phyloP scores from a whole-genome alignment of 2,888 invertebrate species.

The Pherbina coryleti region DNA sequence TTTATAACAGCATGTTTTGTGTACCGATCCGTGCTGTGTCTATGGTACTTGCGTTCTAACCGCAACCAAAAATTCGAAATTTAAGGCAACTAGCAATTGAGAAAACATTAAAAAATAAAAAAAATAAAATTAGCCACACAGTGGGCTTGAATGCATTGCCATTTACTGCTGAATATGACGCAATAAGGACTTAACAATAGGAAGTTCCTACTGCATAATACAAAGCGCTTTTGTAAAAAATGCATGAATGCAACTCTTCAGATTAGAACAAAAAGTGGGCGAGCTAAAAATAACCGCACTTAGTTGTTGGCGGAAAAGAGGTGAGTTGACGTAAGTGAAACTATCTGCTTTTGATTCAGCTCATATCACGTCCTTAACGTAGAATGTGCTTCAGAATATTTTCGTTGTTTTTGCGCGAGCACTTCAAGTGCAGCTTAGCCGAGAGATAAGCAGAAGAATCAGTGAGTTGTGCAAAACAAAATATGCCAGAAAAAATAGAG shows the following conservation, averaged over 20 bases:
- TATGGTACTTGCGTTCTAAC: too few relatives aligned
- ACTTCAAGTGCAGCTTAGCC: not conserved
- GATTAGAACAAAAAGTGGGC: not conserved
- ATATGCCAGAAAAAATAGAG: too few relatives aligned
- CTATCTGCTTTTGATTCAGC: constrained; percentile 4
- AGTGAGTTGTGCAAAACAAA: not conserved
- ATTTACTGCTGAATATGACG: not conserved
- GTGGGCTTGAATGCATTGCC: not conserved
- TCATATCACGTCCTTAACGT: not conserved
- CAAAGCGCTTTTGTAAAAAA: not conserved
- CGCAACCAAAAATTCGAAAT: not conserved
- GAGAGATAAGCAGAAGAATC: not conserved
- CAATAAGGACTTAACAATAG: not conserved
- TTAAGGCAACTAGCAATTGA: not conserved
- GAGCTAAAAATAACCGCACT: not conserved
- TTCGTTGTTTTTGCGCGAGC: not conserved
- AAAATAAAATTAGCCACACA: not conserved
- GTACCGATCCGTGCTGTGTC: too few relatives aligned
- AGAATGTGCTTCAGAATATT: not conserved
- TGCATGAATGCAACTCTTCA: not conserved
- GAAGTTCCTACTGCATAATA: too few relatives aligned
- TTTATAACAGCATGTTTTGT: too few relatives aligned
- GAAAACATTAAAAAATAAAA: not conserved
- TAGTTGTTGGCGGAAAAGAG: not conserved
- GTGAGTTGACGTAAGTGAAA: constrained; percentile 7